Evolutionary conservation across 2,888 invertebrate species (phyloP), one percentile per base, ranked within the genome.

Genomic region (Lingula anatina): DNA sequence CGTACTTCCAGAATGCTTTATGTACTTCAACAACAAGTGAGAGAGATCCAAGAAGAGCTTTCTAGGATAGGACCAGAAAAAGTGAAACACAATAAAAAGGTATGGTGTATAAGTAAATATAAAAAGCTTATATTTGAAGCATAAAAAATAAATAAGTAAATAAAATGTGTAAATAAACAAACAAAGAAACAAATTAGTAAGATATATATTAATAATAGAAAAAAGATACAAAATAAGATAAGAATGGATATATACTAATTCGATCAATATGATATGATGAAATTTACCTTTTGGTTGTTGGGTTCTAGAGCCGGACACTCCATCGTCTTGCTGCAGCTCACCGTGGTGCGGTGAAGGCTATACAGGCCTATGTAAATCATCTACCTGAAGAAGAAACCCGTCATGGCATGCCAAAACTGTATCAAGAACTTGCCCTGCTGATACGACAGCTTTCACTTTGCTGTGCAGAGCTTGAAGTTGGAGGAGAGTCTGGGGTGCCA

Each of bases 351-450:
- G 63, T 66, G n/a, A 51, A 67, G 42, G 62, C 68, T 1, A 61
- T 73, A n/a, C 70, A 71, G 55, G 55, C 63, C n/a, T 68, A 70
- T 46, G 63, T 68, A 1, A 61, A 57, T 31, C 61, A 66, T 43
- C 57, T 73, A 5, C 65, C 70, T 5, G 56, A 58, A 28, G 31
- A 23, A 15, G 47, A 47, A 40, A 15, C 68, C n/a, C 53, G 55
- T 5, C 46, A 53, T 31, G 68, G 70, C 24, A 59, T 70, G 3
- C 71, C 72, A 1, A 46, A 62, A 12, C 56, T 59, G 26, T 71
- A 65, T 57, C 59, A 60, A 36, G 71, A 71, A 47, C 51, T 71
- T 44, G 57, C 62, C 9, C 50, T 62, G 5, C 53, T 72, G 35
- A 59, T 70, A 5, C 51, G 66, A 26, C 56, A 58, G 42, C 47